A percentile compares a stretch with the other conserved stretches of the same genome.
phyloP scores from a whole-genome alignment of 2,797 vertebrate species.

The Oryzias dopingdopingensis region DNA sequence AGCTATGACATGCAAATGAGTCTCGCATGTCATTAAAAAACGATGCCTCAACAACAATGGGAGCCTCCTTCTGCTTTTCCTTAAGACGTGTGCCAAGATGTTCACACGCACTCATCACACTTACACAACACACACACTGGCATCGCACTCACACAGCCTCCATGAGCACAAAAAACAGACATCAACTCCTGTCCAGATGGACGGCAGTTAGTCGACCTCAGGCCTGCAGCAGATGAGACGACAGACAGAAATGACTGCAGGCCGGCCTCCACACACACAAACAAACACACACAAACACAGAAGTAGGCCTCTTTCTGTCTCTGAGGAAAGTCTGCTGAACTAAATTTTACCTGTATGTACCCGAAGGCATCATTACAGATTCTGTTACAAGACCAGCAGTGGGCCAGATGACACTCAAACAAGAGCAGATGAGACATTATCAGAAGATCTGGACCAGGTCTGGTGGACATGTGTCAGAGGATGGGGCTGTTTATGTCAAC shows the following conservation, averaged over 20 bases:
- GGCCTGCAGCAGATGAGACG: slow-evolving; percentile 23
- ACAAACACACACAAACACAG: neutral
- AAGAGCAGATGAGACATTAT: neutral
- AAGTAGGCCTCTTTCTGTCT: neutral
- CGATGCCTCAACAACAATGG: slow-evolving; percentile 50
- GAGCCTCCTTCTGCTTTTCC: slow-evolving; percentile 20
- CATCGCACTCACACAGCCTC: slow-evolving; percentile 5
- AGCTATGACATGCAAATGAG: slow-evolving; percentile 63
- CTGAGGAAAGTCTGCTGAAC: neutral
- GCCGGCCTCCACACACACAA: slow-evolving; percentile 7
- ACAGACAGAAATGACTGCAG: slow-evolving; percentile 9
- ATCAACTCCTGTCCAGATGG: slow-evolving; percentile 51
- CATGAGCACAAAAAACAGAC: slow-evolving; percentile 32
- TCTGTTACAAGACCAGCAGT: too few species aligned
- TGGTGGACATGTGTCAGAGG: too few species aligned
- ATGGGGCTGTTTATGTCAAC: too few species aligned
- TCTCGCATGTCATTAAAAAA: slow-evolving; percentile 56
- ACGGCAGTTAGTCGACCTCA: slow-evolving; percentile 47
- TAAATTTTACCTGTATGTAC: too few species aligned
- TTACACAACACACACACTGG: slow-evolving; percentile 9
- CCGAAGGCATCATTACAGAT: too few species aligned
- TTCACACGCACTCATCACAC: slow-evolving; percentile 12
- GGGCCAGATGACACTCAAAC: too few species aligned
- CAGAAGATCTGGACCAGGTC: neutral
- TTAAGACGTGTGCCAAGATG: slow-evolving; percentile 51